Evolutionary conservation across 2,888 invertebrate genomes (phyloP).

Genomic region (Theodoxus fluviatilis): DNA sequence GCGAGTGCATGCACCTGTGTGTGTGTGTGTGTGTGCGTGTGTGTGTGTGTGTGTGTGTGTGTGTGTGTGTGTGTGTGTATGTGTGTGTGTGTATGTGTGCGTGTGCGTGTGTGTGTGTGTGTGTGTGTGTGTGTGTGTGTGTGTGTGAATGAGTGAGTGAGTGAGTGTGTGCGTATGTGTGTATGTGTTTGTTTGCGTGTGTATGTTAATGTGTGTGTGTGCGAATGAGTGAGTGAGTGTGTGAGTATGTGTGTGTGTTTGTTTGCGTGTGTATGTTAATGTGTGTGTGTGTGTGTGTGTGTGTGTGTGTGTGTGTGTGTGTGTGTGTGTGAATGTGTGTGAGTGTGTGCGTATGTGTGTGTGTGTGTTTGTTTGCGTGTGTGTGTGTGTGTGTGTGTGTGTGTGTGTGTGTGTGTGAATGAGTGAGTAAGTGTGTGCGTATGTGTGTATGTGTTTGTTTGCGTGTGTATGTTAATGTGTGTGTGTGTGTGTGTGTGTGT

Average conservation of each 20-base stretch:
- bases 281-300: neutral
- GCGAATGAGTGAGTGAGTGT: too few relatives aligned
- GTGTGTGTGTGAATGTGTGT: neutral
- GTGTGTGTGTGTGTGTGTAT: slow-evolving; percentile 6
- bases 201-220: too few relatives aligned
- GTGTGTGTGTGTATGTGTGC: neutral
- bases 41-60: slow-evolving; percentile 21
- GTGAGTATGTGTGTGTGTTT: neutral
- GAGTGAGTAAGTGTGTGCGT: neutral
- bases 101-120: neutral
- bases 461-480: neutral
- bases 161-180: neutral
- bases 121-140: slow-evolving; percentile 10
- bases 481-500: neutral
- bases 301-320: slow-evolving; percentile 12
- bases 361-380: neutral
- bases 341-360: neutral
- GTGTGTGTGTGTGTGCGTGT: slow-evolving; percentile 19
- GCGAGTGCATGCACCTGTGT: neutral
- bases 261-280: neutral
- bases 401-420: neutral
- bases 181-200: neutral
- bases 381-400: neutral
- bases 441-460: neutral
- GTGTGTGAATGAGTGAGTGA: neutral